Percentiles rank a stretch among this genome's conserved stretches.
phyloP scores from a whole-genome alignment of 2,797 vertebrate genomes.

The Merluccius polli region DNA sequence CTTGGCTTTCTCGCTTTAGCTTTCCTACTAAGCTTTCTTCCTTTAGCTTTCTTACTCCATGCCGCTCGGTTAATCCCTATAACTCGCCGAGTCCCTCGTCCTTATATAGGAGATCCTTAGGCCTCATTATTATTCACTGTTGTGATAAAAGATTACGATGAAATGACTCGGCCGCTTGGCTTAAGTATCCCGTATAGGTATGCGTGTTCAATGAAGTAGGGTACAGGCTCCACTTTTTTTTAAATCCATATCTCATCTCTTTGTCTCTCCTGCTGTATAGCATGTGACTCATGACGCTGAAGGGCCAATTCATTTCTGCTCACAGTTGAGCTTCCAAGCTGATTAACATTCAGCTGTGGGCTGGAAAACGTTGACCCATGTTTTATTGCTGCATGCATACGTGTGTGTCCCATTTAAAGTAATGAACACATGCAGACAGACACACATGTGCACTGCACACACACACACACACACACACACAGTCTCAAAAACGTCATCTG shows the following conservation, averaged over 20 bases:
- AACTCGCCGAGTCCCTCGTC: background rate
- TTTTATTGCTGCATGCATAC: conserved; percentile 6
- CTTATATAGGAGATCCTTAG: background rate
- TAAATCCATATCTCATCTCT: conserved; percentile 31
- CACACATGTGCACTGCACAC: background rate
- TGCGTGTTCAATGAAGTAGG: background rate
- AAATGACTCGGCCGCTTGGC: background rate
- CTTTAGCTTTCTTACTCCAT: background rate
- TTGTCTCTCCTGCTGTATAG: conserved; percentile 29
- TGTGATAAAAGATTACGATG: background rate
- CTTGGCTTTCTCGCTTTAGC: conserved; percentile 40
- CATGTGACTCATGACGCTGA: conserved; percentile 45
- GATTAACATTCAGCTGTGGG: conserved; percentile 28
- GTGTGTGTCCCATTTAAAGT: conserved; percentile 19
- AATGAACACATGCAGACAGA: conserved; percentile 2
- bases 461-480: conserved; percentile 1
- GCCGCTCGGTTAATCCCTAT: conserved; percentile 31
- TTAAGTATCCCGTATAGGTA: background rate
- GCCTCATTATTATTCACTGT: background rate
- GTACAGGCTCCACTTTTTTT: background rate
- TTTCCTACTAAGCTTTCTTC: conserved; percentile 21
- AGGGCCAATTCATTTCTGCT: conserved; percentile 25
- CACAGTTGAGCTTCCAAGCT: conserved; percentile 36
- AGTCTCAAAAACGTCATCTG: conserved; percentile 46
- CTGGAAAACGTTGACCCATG: conserved; percentile 31